Conservation (phyloP, 2,797 vertebrate species). For the Garrulus glandarius region DNA sequence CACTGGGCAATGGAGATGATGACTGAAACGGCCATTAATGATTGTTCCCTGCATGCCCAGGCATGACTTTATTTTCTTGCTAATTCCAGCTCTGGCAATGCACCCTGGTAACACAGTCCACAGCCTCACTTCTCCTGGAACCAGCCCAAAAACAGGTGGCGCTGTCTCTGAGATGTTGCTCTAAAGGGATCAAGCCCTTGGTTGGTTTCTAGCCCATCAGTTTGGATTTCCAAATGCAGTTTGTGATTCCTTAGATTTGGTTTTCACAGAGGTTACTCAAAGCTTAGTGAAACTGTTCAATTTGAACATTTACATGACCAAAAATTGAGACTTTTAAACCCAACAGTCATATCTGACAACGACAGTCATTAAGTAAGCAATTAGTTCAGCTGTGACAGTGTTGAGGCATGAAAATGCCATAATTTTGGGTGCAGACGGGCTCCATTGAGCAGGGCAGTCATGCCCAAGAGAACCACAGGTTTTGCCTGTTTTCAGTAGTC, state of each 20-base stretch:
- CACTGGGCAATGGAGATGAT: not conserved
- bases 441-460: not conserved
- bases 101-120: accelerated
- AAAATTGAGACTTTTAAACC: not conserved
- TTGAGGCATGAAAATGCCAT: not conserved
- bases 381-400: not conserved
- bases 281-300: not conserved
- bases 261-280: not conserved
- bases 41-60: not conserved
- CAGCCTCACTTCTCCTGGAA: not conserved
- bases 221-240: not conserved
- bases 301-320: not conserved
- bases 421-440: not conserved
- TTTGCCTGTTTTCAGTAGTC: not conserved
- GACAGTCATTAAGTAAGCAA: not conserved
- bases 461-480: not conserved
- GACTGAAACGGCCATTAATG: not conserved
- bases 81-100: not conserved
- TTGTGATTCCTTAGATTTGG: not conserved
- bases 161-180: not conserved
- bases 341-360: accelerated
- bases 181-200: not conserved
- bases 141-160: not conserved
- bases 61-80: not conserved
- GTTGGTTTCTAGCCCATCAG: not conserved